These are phyloP conservation scores for Corvus cornix DNA, from an alignment of 2,113 vertebrate genomes.

Conservation along the genomic window DNA sequence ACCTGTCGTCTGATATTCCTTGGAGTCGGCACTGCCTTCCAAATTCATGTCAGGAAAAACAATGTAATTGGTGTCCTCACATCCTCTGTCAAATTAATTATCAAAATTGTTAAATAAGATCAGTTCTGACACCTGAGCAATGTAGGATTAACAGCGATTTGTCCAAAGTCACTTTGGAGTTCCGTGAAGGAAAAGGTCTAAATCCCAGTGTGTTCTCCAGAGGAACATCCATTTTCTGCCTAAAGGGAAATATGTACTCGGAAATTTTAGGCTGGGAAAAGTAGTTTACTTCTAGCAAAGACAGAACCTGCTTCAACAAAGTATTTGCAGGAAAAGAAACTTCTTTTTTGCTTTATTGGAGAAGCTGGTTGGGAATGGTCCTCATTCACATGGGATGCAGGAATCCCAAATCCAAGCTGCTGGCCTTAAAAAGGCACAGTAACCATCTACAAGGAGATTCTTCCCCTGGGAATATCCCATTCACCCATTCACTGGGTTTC, in stretches of 20 bases:
- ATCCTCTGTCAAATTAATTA: slow-evolving; percentile 47
- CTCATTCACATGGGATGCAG: rapidly evolving
- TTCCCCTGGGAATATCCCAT: not conserved
- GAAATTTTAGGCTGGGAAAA: not conserved
- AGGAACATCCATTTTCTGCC: not conserved
- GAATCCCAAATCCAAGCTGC: not conserved
- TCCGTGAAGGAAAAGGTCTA: not conserved
- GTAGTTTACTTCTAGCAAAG: not conserved
- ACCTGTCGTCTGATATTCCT: not conserved
- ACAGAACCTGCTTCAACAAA: not conserved
- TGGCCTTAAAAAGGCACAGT: not conserved
- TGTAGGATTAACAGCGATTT: not conserved
- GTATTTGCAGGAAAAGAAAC: not conserved
- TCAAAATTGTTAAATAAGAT: slow-evolving; percentile 31
- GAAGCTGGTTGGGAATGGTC: not conserved
- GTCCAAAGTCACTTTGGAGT: not conserved
- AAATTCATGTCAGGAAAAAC: not conserved
- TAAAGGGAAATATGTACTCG: not conserved
- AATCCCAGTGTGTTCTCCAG: not conserved
- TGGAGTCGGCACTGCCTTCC: not conserved
- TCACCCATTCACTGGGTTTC: not conserved
- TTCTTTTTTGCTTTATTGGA: not conserved
- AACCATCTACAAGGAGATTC: not conserved
- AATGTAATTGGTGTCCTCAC: not conserved
- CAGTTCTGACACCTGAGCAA: slow-evolving; percentile 11